A percentile compares a stretch with the other conserved stretches of the same genome.
phyloP scores from a whole-genome alignment of 2,888 invertebrate species.

The Hylaea fasciaria region DNA sequence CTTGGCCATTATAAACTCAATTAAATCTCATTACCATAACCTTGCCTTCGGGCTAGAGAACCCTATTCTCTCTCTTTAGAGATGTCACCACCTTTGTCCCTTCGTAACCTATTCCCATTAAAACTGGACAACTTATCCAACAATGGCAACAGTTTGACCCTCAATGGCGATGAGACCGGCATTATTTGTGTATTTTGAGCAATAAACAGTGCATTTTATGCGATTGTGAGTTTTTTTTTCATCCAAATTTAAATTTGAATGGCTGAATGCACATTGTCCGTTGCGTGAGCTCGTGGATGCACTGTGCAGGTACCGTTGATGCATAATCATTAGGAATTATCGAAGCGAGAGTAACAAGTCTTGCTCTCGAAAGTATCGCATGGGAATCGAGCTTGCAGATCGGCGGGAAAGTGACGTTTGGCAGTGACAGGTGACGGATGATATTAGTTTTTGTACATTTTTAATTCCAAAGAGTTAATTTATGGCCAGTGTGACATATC shows the following conservation, averaged over 20 bases:
- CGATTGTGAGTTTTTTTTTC: conserved; percentile 75
- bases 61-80: conserved; percentile 67
- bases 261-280: conserved; percentile 82
- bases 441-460: conserved; percentile 19
- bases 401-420: conserved; percentile 71
- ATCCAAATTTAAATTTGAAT: conserved; percentile 75
- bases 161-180: conserved; percentile 73
- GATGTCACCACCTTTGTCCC: conserved; percentile 83
- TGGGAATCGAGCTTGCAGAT: conserved; percentile 70
- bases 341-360: conserved; percentile 67
- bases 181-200: conserved; percentile 84
- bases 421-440: conserved; percentile 61
- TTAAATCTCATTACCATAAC: conserved; percentile 84
- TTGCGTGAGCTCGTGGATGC: conserved; percentile 83
- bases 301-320: conserved; percentile 75
- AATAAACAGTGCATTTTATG: conserved; percentile 85
- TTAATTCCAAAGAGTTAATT: conserved; percentile 13
- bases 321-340: conserved; percentile 81
- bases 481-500: conserved; percentile 26
- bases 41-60: conserved; percentile 61
- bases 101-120: conserved; percentile 75
- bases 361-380: conserved; percentile 56
- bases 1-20: conserved; percentile 82
- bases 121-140: conserved; percentile 77
- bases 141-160: conserved; percentile 81